These are phyloP conservation scores for Pelobates fuscus DNA, from an alignment of 2,113 vertebrate genomes.

Conservation along the genomic window DNA sequence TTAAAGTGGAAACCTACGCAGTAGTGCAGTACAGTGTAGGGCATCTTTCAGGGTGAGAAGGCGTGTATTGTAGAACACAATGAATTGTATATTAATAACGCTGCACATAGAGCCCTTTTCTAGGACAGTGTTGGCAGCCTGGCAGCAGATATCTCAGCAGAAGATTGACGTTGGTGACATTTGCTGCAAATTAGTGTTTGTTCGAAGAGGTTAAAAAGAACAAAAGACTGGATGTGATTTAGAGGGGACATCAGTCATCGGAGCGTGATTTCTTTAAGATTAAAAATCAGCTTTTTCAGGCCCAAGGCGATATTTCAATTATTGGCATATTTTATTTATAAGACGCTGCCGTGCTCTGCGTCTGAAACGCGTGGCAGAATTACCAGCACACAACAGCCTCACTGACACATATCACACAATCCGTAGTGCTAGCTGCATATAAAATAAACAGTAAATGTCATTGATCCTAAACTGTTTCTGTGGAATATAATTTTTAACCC, in stretches of 20 bases:
- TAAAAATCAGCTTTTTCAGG: neutral
- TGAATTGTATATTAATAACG: too few species aligned
- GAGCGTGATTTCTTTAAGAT: neutral
- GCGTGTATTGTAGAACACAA: neutral
- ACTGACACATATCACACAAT: neutral
- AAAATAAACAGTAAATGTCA: too few species aligned
- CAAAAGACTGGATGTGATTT: slow-evolving; percentile 32
- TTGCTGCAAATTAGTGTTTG: slow-evolving; percentile 33
- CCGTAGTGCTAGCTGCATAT: too few species aligned
- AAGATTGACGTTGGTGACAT: slow-evolving; percentile 29
- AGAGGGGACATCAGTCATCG: slow-evolving; percentile 1
- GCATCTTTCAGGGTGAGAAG: neutral
- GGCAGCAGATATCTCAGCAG: neutral
- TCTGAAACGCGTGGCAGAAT: neutral
- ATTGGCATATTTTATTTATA: slow-evolving; percentile 2
- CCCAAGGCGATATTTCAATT: neutral
- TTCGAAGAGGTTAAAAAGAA: slow-evolving; percentile 21
- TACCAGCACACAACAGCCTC: neutral
- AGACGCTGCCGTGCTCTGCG: neutral
- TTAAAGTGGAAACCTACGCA: too few species aligned
- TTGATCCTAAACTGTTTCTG: too few species aligned
- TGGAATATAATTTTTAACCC: too few species aligned
- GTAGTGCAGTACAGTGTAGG: neutral
- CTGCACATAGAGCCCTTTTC: neutral
- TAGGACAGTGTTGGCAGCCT: neutral